Conservation (phyloP, 2,113 vertebrate genomes). For the Trachemys scripta region DNA sequence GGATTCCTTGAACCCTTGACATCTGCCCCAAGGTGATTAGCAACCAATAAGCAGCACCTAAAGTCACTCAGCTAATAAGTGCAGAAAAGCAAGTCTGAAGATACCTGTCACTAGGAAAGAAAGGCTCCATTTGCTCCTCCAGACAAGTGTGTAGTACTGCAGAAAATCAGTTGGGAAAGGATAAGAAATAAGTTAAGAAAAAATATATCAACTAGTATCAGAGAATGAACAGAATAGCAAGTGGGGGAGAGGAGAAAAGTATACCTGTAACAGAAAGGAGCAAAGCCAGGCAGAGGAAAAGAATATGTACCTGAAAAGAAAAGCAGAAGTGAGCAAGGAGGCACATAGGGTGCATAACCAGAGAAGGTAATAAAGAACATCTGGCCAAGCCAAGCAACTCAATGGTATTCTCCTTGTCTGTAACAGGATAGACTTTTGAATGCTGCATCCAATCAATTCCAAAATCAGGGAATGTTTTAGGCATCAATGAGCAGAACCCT, state of each 20-base stretch:
- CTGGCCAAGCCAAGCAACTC: not conserved
- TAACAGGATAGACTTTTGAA: rapidly evolving
- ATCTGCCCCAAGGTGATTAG: rapidly evolving
- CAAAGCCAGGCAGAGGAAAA: not conserved
- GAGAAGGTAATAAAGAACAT: not conserved
- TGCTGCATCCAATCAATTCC: not conserved
- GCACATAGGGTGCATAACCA: not conserved
- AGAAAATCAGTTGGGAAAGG: not conserved
- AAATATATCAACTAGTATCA: not conserved
- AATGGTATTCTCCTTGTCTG: not conserved
- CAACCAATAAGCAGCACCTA: not conserved
- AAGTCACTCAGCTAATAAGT: not conserved
- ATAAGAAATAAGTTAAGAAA: not conserved
- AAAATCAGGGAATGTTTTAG: not conserved
- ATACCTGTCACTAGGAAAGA: not conserved
- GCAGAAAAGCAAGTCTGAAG: not conserved
- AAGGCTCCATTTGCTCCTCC: not conserved
- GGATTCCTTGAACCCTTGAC: rapidly evolving
- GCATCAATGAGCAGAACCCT: not conserved
- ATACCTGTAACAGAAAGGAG: conserved; percentile 42
- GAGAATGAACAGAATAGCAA: not conserved
- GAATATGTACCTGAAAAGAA: not conserved
- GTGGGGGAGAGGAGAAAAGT: not conserved
- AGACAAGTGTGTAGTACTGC: not conserved
- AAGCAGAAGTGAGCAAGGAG: not conserved